Percentiles rank a stretch among this genome's conserved stretches.
Evolutionary conservation across 2,888 invertebrate species (phyloP).

Genomic region (Fissipunctia ypsillon): DNA sequence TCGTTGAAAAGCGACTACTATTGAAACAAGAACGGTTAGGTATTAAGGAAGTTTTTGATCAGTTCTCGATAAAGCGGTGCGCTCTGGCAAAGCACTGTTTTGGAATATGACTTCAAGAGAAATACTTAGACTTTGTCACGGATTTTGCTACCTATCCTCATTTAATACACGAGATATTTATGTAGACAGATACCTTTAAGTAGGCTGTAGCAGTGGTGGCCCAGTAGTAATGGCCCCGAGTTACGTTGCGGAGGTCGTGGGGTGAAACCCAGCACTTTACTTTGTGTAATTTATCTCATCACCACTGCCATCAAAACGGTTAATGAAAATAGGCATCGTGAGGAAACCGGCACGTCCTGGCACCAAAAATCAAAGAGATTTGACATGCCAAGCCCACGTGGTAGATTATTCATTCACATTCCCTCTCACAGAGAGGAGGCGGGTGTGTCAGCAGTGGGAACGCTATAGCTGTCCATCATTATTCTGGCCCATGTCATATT

Average conservation of each 20-base stretch:
- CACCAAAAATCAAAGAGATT: not conserved
- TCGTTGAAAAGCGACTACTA: not conserved
- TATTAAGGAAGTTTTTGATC: slow-evolving; percentile 3
- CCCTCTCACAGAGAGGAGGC: not conserved
- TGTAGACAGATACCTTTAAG: not conserved
- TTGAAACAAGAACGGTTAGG: not conserved
- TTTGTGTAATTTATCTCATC: not conserved
- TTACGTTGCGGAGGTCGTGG: not conserved
- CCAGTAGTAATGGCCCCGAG: not conserved
- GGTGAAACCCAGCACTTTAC: not conserved
- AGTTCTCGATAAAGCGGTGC: not conserved
- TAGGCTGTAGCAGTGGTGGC: not conserved
- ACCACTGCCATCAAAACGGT: not conserved
- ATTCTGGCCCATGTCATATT: not conserved
- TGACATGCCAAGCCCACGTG: no score
- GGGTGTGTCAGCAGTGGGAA: not conserved
- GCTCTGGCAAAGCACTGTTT: no score
- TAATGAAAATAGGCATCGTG: not conserved
- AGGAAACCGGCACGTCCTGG: not conserved
- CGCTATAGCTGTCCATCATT: not conserved
- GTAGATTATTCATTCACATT: not conserved
- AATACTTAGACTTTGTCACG: not conserved
- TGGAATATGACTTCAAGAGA: not conserved
- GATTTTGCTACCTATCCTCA: no score
- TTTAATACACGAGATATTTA: not conserved